Evolutionary conservation across 2,113 vertebrate genomes (phyloP).

Genomic region (Equus quagga): DNA sequence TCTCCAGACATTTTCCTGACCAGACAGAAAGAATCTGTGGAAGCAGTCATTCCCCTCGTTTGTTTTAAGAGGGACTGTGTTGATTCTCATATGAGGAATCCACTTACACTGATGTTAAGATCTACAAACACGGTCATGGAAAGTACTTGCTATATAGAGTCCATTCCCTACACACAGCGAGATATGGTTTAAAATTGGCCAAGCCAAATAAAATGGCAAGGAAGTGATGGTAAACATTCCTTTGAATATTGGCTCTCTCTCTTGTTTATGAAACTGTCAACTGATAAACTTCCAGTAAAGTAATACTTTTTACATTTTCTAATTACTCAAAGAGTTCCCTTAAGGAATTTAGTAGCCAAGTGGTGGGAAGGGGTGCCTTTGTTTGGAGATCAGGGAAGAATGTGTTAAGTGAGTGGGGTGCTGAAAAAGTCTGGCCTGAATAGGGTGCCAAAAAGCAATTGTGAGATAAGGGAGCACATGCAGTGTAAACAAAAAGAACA

Average conservation of each 20-base stretch:
- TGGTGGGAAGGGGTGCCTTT: not conserved
- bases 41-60: constrained; percentile 35
- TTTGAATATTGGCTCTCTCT: not conserved
- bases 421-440: not conserved
- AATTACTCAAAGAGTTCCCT: not conserved
- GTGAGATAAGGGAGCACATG: not conserved
- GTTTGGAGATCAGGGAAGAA: constrained; percentile 28
- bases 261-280: not conserved
- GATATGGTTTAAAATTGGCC: not conserved
- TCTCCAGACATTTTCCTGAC: constrained; percentile 77
- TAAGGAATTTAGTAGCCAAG: not conserved
- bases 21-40: constrained; percentile 73
- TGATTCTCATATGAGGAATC: constrained; percentile 54
- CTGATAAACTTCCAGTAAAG: not conserved
- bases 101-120: not conserved
- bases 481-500: not conserved
- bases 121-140: not conserved
- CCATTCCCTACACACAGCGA: not conserved
- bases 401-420: not conserved
- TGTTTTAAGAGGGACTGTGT: constrained; percentile 57
- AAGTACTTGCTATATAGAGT: not conserved
- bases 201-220: constrained; percentile 35
- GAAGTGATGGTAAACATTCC: not conserved
- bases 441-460: not conserved
- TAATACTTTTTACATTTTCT: not conserved